phyloP scores from a whole-genome alignment of 2,888 invertebrate species.

The Campoplex capitator region DNA sequence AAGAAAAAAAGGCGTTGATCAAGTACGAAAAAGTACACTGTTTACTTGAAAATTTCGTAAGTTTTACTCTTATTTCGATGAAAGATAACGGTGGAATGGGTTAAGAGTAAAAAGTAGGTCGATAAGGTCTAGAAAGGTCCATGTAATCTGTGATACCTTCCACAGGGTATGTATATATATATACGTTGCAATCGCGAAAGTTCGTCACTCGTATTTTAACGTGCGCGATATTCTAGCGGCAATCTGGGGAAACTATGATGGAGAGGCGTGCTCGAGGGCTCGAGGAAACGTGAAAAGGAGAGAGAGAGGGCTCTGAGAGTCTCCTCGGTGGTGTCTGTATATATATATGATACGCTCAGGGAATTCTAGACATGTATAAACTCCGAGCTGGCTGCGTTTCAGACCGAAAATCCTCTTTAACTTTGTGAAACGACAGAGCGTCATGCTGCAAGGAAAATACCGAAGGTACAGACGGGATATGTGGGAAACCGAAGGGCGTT shows the following conservation, averaged over 20 bases:
- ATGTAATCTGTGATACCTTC: conserved; percentile 5
- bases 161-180: neutral
- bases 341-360: neutral
- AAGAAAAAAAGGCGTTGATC: neutral
- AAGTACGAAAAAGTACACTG: neutral
- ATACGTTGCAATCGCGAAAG: conserved; percentile 32
- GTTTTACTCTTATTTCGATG: neutral
- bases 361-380: conserved; percentile 44
- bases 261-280: conserved; percentile 36
- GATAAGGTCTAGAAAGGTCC: neutral
- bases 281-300: conserved; percentile 24
- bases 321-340: too few relatives aligned
- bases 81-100: neutral
- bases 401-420: conserved; percentile 60
- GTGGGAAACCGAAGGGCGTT: conserved; percentile 1
- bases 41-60: neutral
- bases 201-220: conserved; percentile 47
- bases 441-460: conserved; percentile 38
- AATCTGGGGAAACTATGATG: conserved; percentile 45
- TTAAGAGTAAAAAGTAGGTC: neutral
- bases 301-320: neutral
- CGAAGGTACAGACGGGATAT: neutral
- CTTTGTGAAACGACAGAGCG: conserved; percentile 62
- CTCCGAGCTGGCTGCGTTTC: conserved; percentile 39
- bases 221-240: conserved; percentile 26